These are phyloP conservation scores for Cerastoderma edule DNA, from an alignment of 2,888 invertebrate genomes.

Conservation along the genomic window DNA sequence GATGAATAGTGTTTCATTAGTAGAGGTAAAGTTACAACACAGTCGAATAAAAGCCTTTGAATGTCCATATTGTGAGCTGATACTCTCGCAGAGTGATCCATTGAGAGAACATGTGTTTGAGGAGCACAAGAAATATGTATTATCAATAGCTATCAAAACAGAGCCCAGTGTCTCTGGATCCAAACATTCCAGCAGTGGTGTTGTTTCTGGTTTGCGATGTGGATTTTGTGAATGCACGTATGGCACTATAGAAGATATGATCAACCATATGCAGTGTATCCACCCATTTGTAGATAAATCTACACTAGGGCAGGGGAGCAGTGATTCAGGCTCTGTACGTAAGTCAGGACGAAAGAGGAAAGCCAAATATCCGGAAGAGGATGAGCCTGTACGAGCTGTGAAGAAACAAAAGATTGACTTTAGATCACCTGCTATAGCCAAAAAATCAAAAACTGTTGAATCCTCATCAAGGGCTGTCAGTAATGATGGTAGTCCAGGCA, in stretches of 20 bases:
- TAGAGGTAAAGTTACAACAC: slow-evolving; percentile 14
- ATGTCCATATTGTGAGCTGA: slow-evolving; percentile 52
- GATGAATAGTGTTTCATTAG: slow-evolving; percentile 5
- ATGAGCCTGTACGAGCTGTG: not conserved
- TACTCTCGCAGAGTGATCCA: slow-evolving; percentile 34
- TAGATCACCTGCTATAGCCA: slow-evolving; percentile 5
- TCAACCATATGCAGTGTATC: slow-evolving; percentile 40
- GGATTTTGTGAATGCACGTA: slow-evolving; percentile 40
- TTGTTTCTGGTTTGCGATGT: slow-evolving; percentile 37
- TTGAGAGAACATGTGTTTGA: slow-evolving; percentile 34
- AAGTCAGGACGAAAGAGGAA: slow-evolving; percentile 49
- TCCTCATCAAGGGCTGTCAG: too few species aligned
- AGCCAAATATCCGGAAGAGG: slow-evolving; percentile 12
- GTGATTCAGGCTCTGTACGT: slow-evolving; percentile 10
- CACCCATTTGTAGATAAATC: slow-evolving; percentile 33
- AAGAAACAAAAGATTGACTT: slow-evolving; percentile 9
- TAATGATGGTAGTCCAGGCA: too few species aligned
- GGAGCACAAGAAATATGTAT: slow-evolving; percentile 31
- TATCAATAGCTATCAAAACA: slow-evolving; percentile 23
- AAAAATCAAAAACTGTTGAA: not conserved
- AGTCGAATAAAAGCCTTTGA: slow-evolving; percentile 41
- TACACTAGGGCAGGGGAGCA: not conserved
- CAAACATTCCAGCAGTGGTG: not conserved
- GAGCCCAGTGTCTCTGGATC: slow-evolving; percentile 7
- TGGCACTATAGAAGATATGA: slow-evolving; percentile 31